A percentile compares a stretch with the other conserved stretches of the same genome.
These are phyloP conservation scores for Brachyopa scutellaris DNA, from an alignment of 2,888 invertebrate genomes.

Conservation along the genomic window DNA sequence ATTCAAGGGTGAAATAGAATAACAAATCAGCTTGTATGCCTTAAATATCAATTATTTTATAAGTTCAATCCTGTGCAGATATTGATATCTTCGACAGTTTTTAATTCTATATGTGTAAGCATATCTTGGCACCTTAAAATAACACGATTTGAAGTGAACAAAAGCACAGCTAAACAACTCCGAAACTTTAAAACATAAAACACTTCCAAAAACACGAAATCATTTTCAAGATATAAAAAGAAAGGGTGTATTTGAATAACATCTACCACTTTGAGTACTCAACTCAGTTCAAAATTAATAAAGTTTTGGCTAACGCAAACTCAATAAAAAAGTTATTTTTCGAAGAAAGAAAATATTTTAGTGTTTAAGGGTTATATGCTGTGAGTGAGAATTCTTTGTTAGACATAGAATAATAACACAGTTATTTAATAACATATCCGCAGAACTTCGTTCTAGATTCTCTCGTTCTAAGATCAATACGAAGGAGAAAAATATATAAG, in stretches of 20 bases:
- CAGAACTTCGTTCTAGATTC: constrained; percentile 20
- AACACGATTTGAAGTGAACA: too few species aligned
- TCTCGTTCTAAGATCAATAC: constrained; percentile 1
- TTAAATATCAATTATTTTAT: too few species aligned
- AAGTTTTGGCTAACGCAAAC: constrained; percentile 30
- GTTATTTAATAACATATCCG: constrained; percentile 30
- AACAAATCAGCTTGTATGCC: not conserved
- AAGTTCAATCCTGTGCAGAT: too few species aligned
- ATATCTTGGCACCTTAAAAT: too few species aligned
- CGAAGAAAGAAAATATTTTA: constrained; percentile 31
- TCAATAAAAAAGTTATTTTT: constrained; percentile 30
- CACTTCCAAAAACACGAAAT: not conserved
- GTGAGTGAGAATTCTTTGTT: constrained; percentile 1
- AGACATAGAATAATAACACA: constrained; percentile 24
- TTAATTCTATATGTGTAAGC: too few species aligned
- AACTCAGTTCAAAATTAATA: constrained; percentile 37
- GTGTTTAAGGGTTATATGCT: constrained; percentile 1
- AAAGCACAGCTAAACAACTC: too few species aligned
- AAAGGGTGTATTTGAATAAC: not conserved
- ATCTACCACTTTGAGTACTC: not conserved
- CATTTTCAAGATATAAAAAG: not conserved
- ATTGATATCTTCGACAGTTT: too few species aligned
- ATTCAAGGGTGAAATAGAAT: not conserved
- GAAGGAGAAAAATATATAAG: not conserved
- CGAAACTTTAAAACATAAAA: too few species aligned